phyloP scores from a whole-genome alignment of 30 jellyfish, hydroid and myxozoan species.

The Morbakka virulenta region DNA sequence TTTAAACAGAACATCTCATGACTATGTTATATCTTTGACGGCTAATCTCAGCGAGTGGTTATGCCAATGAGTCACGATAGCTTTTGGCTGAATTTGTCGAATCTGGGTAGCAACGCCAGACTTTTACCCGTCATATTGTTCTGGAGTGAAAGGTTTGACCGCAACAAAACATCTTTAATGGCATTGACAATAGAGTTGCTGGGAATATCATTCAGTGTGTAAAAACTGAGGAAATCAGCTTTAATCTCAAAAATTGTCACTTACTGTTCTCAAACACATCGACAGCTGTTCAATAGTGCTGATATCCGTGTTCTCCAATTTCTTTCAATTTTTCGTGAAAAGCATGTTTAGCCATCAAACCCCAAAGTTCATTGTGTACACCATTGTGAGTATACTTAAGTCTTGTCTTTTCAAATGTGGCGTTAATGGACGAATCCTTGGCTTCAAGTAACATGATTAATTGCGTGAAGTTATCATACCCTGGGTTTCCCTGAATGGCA shows the following conservation, averaged over 20 bases:
- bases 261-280: conserved; percentile 31
- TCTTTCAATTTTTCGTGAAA: conserved; percentile 30
- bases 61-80: conserved; percentile 29
- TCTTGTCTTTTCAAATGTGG: neutral
- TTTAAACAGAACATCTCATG: conserved; percentile 8
- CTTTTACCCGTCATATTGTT: conserved; percentile 59
- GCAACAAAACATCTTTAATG: conserved; percentile 11
- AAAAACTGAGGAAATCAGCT: conserved; percentile 21
- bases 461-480: neutral
- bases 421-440: neutral
- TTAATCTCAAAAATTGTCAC: conserved; percentile 11
- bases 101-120: conserved; percentile 36
- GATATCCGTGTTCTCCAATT: conserved; percentile 31
- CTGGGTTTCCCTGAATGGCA: neutral
- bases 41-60: conserved; percentile 60
- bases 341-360: conserved; percentile 5
- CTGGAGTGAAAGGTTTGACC: neutral
- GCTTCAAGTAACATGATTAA: neutral
- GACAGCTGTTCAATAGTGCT: conserved; percentile 36
- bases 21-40: conserved; percentile 15
- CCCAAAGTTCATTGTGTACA: neutral
- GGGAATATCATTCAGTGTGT: neutral
- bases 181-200: too few species aligned
- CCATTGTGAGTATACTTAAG: neutral
- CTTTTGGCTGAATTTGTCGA: conserved; percentile 32